Evolutionary conservation across 2,797 vertebrate genomes (phyloP), one percentile per base, ranked within the genome.

Genomic region (Chelidonichthys spinosus): DNA sequence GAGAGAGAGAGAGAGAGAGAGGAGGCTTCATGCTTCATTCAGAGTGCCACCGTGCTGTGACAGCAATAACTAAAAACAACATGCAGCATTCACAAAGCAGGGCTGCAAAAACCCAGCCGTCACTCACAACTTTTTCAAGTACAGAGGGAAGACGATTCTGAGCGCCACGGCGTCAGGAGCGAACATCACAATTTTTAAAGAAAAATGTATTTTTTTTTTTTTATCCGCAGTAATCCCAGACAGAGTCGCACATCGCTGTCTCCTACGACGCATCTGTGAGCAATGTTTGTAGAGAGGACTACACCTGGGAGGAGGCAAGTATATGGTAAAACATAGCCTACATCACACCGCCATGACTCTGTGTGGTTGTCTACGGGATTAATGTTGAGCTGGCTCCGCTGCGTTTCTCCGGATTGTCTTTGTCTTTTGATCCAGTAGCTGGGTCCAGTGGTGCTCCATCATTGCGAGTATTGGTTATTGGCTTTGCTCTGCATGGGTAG

Each of bases 81-180:
- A 93, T 93, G 93, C 92, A 92, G 84, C 88, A 91, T 90, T 91
- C 86, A 83, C 86, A 74, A 82, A 81, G 72, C 82, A n/a, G 68
- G 81, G 79, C 81, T 63, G 36, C 63, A 35, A 80, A 79, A 74
- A 69, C 68, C 70, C 76, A 81, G 80, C 81, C 72, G n/a, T 76
- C 87, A 90, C 86, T 90, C 88, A 81, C 80, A 87, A 91, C 83
- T 82, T 85, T 25, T 89, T 92, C 87, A 90, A 91, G 87, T 90
- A 85, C 81, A 90, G 81, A 46, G 87, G 92, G 92, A 91, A 91
- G 91, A 90, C 83, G 14, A 72, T 78, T 85, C 81, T 69, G 89
- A 85, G 78, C 46, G 81, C 74, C 59, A 6, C 59, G 25, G 79
- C 66, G 14, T 65, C 75, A 75, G 81, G 78, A 87, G 78, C 49